Evolutionary conservation across 2,113 vertebrate species (phyloP), one percentile per base, ranked within the genome.

Genomic region (Phasianus colchicus): DNA sequence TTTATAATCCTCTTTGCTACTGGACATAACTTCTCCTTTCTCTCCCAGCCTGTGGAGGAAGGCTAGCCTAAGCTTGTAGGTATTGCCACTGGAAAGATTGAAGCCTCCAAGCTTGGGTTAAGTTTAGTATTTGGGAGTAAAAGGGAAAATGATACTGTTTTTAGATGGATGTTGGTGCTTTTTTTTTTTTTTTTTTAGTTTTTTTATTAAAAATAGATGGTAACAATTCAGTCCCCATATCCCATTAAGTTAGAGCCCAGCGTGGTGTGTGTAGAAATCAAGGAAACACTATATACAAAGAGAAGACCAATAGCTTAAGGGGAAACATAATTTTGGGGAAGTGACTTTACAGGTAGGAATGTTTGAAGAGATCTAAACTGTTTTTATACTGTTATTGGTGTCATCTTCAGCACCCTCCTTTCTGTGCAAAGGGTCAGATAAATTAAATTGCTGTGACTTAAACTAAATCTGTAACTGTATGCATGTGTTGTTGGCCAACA

Each of bases 151-250:
- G 24, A 93, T 95, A 94, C 71, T 93, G 71, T 71, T 94, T 93
- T 93, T 96, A 97, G 94, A 93, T 42, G 91, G 92, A 93, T 94
- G 85, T 96, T 95, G 93, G 96, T 96, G 93, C 94, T 97, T 96
- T 96, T 95, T 77, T 74, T 78, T 74, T 29, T 96, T 96, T 95
- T 95, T 77, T 74, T 77, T 74, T 16, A 16, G 8, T 54, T 54
- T 54, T 54, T 78, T 89, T 70, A 42, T 70, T 47, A 55, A 21
- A 88, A 86, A 86, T 82, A 95, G 80, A 67, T 64, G 74, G 63
- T 90, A 96, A 97, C 25, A 90, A 87, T 73, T 93, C 86, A 92
- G 88, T 72, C 88, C 86, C 86, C 83, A 88, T 89, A 96, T 83
- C 66, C 88, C 77, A 86, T 63, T 84, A 94, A 96, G 77, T 69